Conservation (phyloP, 1,140 invertebrate species). For the Vanessa tameamea region DNA sequence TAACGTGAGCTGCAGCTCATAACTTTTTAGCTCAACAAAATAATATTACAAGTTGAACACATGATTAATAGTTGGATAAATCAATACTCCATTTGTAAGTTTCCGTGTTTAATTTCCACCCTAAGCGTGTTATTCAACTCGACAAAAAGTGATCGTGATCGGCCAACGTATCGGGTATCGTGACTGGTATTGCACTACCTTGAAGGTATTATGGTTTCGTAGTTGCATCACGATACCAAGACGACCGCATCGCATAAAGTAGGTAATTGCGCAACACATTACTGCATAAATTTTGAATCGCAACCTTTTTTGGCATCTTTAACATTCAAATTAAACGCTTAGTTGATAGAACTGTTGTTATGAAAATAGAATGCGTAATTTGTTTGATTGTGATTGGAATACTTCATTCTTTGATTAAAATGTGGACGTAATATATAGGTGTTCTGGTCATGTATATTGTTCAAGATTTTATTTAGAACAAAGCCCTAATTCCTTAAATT, state of each 20-base stretch:
- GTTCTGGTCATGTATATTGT: too few species aligned
- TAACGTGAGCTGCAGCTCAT: conserved; percentile 34
- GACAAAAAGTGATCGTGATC: conserved; percentile 34
- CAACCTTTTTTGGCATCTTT: not conserved
- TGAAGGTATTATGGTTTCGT: conserved; percentile 54
- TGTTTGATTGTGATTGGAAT: too few species aligned
- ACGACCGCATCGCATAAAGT: conserved; percentile 41
- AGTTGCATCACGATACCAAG: conserved; percentile 54
- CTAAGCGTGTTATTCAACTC: conserved; percentile 19
- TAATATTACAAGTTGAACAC: not conserved
- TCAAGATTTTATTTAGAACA: too few species aligned
- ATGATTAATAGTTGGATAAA: not conserved
- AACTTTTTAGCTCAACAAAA: not conserved
- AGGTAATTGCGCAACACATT: conserved; percentile 69
- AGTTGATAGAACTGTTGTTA: not conserved
- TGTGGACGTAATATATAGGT: too few species aligned
- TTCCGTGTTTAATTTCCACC: conserved; percentile 27
- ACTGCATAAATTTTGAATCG: conserved; percentile 24
- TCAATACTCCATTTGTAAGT: not conserved
- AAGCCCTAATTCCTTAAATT: too few species aligned
- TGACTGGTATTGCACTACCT: conserved; percentile 56
- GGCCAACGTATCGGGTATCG: conserved; percentile 47
- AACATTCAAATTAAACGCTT: not conserved
- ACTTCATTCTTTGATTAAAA: too few species aligned
- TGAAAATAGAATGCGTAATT: not conserved